A percentile compares a stretch with the other conserved stretches of the same genome.
These are phyloP conservation scores for Amphipoea lucens DNA, from an alignment of 2,888 invertebrate species.

Conservation along the genomic window DNA sequence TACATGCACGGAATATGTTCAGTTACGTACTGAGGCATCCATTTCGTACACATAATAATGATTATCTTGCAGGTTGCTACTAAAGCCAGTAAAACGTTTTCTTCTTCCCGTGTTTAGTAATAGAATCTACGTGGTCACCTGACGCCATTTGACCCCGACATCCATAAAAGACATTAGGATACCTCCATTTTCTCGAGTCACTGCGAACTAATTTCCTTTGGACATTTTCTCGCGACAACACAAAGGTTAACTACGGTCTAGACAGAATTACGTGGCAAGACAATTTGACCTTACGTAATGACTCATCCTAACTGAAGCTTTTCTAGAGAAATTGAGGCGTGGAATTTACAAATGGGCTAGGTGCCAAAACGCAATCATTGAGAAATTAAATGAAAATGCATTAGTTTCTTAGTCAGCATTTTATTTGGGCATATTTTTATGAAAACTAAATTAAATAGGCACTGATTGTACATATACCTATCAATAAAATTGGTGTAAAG, in stretches of 20 bases:
- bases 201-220: conserved; percentile 35
- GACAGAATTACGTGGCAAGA: background rate
- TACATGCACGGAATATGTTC: background rate
- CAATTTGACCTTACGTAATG: conserved; percentile 16
- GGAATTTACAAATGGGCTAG: no score
- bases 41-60: background rate
- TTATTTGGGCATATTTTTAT: no score
- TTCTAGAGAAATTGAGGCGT: background rate
- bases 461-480: no score
- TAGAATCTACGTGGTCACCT: background rate
- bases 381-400: no score
- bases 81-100: background rate
- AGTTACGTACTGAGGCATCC: background rate
- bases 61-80: background rate
- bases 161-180: conserved; percentile 6
- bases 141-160: conserved; percentile 4
- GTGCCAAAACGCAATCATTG: no score
- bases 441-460: no score
- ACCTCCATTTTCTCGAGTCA: conserved; percentile 34
- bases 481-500: no score
- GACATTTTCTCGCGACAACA: conserved; percentile 13
- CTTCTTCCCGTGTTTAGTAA: background rate
- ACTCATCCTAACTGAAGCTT: background rate
- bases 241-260: conserved; percentile 23
- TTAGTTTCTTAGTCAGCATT: no score